phyloP scores from a whole-genome alignment of 1,140 invertebrate species.

The Samia ricini region DNA sequence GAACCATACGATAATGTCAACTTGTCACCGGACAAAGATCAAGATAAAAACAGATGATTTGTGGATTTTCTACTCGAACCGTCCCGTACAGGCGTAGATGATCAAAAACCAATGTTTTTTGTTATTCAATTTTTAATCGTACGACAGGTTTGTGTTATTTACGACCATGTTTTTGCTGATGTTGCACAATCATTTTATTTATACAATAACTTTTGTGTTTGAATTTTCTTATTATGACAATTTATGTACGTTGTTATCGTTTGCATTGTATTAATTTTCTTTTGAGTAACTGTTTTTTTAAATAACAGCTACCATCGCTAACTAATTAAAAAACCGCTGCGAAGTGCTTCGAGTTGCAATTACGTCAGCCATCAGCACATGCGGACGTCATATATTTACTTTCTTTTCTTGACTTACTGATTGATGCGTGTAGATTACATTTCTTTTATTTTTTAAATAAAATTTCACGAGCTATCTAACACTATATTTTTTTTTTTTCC shows the following conservation, averaged over 20 bases:
- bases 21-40: constrained; percentile 41
- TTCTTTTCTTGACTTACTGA: too few species aligned
- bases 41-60: constrained; percentile 59
- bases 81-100: background rate
- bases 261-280: too few species aligned
- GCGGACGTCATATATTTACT: too few species aligned
- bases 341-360: too few species aligned
- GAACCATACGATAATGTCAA: constrained; percentile 32
- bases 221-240: background rate
- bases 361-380: too few species aligned
- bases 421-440: too few species aligned
- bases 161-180: constrained; percentile 2
- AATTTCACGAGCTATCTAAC: too few species aligned
- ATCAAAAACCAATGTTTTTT: background rate
- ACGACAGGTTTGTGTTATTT: constrained; percentile 4
- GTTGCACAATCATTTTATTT: background rate
- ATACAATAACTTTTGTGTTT: background rate
- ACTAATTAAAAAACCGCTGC: too few species aligned
- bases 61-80: constrained; percentile 23
- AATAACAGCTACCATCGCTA: too few species aligned
- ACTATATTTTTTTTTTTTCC: too few species aligned
- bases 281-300: too few species aligned
- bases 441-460: too few species aligned
- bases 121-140: constrained; percentile 7
- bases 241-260: background rate